Conservation (phyloP, 2,797 vertebrate genomes). For the Bradypodion ventrale region DNA sequence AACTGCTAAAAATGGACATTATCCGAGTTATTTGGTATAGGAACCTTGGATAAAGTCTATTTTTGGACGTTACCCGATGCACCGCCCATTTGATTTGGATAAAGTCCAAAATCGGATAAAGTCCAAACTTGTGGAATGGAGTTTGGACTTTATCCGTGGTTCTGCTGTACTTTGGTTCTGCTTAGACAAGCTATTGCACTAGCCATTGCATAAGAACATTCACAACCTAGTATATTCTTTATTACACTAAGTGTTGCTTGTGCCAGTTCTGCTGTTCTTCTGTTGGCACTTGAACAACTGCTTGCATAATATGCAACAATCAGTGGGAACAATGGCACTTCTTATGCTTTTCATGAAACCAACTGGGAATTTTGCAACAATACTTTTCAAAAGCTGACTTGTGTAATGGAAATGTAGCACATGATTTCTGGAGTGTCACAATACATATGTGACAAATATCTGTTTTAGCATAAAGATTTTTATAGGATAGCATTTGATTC, state of each 20-base stretch:
- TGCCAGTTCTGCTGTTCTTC: not conserved
- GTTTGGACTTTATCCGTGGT: too few relatives aligned
- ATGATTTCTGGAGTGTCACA: not conserved
- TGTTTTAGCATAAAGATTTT: not conserved
- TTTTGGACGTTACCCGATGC: too few relatives aligned
- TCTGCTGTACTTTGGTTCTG: too few relatives aligned
- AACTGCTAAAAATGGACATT: too few relatives aligned
- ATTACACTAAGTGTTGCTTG: not conserved
- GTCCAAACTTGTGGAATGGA: too few relatives aligned
- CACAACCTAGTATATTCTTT: too few relatives aligned
- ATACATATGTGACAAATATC: not conserved
- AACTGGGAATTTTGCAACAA: not conserved
- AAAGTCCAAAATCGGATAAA: too few relatives aligned
- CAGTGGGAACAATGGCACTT: not conserved
- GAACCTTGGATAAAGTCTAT: too few relatives aligned
- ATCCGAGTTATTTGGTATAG: too few relatives aligned
- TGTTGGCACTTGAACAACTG: not conserved
- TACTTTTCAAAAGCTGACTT: not conserved
- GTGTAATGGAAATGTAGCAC: not conserved
- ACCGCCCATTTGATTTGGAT: too few relatives aligned
- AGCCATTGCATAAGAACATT: too few relatives aligned
- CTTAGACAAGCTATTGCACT: too few relatives aligned
- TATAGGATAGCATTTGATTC: constrained; percentile 13
- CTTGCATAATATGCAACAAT: not conserved
- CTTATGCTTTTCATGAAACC: not conserved